Base-by-base conservation (phyloP, 2,797 vertebrate genomes). In the Lacerta bilineata region DNA sequence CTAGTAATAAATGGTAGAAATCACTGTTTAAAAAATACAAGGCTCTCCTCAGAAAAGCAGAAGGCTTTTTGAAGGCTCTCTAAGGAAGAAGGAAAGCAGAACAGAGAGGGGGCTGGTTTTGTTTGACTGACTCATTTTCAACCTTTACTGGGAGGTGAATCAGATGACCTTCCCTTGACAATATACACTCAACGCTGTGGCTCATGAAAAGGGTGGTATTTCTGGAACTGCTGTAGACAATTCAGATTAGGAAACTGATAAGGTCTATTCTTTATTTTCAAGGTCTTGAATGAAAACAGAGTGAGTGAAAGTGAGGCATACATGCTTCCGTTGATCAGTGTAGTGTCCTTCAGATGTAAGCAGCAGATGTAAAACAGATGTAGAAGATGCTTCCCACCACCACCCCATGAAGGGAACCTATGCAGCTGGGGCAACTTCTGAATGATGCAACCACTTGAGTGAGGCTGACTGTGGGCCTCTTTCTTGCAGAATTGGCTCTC, bases 81-180 rank as follows among this genome's bases (percentile, higher is more conserved):
- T 87, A 59, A 76, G 83, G 50, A 68, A n/a, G 79, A 15, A 75
- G 80, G 77, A 74, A 77, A 71, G 79, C 83, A 86, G 85, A 90
- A 85, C 10, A 82, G 41, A 86, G 17, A 86, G 55, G 77, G 68
- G 87, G 92, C 4, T 75, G 33, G 88, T 87, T 94, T 39, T 91
- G 80, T 92, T 91, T 94, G 77, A 85, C 80, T 91, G 91, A 95
- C 87, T 95, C 87, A 93, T 93, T 94, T 94, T 93, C 86, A 94
- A 68, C 90, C 88, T 95, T 94, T 95, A 86, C 77, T 91, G 87
- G 86, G 86, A 91, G 74, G 84, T 93, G 93, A 93, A 94, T 93
- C 93, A 93, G 92, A 87, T 92, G 83, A 92, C 90, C 92, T 95
- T 94, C 93, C 91, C 92, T 39, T 94, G 87, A 84, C 81, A 80